Evolutionary conservation across 2,888 invertebrate genomes (phyloP).

Genomic region (Limnephilus rhombicus): DNA sequence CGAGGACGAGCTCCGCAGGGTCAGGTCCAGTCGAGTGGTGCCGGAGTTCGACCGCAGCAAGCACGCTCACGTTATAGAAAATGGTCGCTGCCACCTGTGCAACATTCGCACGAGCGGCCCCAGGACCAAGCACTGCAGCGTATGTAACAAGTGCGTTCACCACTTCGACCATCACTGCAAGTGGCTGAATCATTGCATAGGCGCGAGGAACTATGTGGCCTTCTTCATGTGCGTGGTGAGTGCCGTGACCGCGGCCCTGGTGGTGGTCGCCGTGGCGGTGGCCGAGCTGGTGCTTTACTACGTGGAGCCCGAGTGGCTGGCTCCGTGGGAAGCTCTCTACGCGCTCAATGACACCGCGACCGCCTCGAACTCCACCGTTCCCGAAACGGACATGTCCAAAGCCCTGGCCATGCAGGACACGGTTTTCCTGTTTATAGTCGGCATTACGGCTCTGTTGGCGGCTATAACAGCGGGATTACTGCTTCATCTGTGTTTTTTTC

Average conservation of each 20-base stretch:
- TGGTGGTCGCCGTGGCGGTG: slow-evolving; percentile 84
- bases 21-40: slow-evolving; percentile 79
- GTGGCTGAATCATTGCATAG: slow-evolving; percentile 99
- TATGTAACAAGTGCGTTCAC: slow-evolving; percentile 98
- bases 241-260: slow-evolving; percentile 84
- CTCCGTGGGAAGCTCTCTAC: slow-evolving; percentile 71
- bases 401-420: slow-evolving; percentile 75
- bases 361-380: slow-evolving; percentile 59
- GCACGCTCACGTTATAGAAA: slow-evolving; percentile 96
- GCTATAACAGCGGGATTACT: slow-evolving; percentile 87
- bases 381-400: slow-evolving; percentile 65
- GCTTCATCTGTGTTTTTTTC: slow-evolving; percentile 91
- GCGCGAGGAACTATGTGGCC: slow-evolving; percentile 91
- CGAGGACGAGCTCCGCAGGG: slow-evolving; percentile 85
- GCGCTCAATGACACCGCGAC: slow-evolving; percentile 64
- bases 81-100: slow-evolving; percentile 95
- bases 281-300: slow-evolving; percentile 84
- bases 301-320: slow-evolving; percentile 77
- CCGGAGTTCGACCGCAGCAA: slow-evolving; percentile 92
- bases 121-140: slow-evolving; percentile 95
- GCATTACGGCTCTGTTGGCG: slow-evolving; percentile 82
- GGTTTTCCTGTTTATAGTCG: slow-evolving; percentile 79
- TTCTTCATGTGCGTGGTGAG: slow-evolving; percentile 90
- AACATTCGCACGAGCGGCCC: slow-evolving; percentile 86
- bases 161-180: slow-evolving; percentile 99